Evolutionary conservation across 2,888 invertebrate genomes (phyloP).

Genomic region (Tetragonisca angustula): DNA sequence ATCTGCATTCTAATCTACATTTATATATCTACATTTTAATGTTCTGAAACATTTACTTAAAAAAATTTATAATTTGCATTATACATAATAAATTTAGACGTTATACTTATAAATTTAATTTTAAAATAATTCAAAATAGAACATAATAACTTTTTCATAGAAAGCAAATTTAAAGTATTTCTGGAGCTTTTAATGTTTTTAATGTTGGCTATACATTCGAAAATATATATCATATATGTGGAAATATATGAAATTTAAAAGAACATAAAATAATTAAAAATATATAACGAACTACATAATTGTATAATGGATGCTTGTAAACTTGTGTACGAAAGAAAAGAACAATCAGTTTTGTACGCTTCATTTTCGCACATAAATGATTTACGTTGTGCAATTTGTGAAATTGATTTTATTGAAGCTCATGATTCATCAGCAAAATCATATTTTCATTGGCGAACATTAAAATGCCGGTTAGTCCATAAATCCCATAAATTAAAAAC

Average conservation of each 20-base stretch:
- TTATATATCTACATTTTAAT: too few relatives aligned
- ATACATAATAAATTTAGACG: neutral
- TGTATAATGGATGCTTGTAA: conserved; percentile 37
- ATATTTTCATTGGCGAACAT: conserved; percentile 76
- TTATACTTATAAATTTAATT: neutral
- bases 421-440: conserved; percentile 75
- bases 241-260: neutral
- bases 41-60: neutral
- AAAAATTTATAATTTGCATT: neutral
- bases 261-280: neutral
- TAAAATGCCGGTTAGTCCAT: conserved; percentile 77
- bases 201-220: neutral
- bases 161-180: neutral
- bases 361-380: conserved; percentile 64
- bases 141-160: too few relatives aligned
- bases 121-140: neutral
- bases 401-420: conserved; percentile 70
- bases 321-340: neutral
- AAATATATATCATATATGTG: neutral
- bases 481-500: neutral
- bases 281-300: neutral
- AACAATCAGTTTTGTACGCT: conserved; percentile 14
- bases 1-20: neutral
- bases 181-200: neutral
- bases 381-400: conserved; percentile 72